Conservation (phyloP, 2,888 invertebrate genomes). For the Drosophila neutralis region DNA sequence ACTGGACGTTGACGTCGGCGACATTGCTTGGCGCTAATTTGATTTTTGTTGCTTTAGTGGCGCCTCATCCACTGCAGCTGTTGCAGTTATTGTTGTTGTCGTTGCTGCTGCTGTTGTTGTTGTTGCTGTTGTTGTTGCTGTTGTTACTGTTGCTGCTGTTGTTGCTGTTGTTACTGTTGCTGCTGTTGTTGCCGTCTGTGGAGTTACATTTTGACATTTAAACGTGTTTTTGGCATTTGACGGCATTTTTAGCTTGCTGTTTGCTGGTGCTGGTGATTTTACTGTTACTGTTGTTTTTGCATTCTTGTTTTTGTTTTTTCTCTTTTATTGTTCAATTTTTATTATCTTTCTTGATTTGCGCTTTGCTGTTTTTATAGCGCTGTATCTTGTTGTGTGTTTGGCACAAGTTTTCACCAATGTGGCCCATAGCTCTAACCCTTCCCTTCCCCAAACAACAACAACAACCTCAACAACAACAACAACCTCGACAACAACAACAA, state of each 20-base stretch:
- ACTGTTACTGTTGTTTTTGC: slow-evolving; percentile 34
- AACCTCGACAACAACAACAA: background rate
- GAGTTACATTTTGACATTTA: slow-evolving; percentile 76
- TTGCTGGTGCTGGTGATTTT: slow-evolving; percentile 7
- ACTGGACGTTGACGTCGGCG: slow-evolving; percentile 36
- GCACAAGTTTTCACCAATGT: slow-evolving; percentile 57
- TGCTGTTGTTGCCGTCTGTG: slow-evolving; percentile 49
- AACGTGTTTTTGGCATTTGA: slow-evolving; percentile 79
- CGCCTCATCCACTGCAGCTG: slow-evolving; percentile 72
- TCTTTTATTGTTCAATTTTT: slow-evolving; percentile 61
- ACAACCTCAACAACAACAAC: background rate
- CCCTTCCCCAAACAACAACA: background rate
- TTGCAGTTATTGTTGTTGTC: slow-evolving; percentile 58
- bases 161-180: slow-evolving; percentile 22
- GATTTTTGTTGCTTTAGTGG: slow-evolving; percentile 73
- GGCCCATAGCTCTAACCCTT: slow-evolving; percentile 37
- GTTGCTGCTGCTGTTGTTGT: slow-evolving; percentile 51
- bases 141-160: slow-evolving; percentile 20
- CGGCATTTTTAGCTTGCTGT: slow-evolving; percentile 52
- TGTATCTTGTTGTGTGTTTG: slow-evolving; percentile 14
- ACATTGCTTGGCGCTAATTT: slow-evolving; percentile 74
- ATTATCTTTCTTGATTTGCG: slow-evolving; percentile 71
- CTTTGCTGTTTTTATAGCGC: slow-evolving; percentile 60
- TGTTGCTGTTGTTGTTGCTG: slow-evolving; percentile 40
- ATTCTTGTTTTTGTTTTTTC: slow-evolving; percentile 28